Evolutionary conservation across 2,888 invertebrate species (phyloP).

Genomic region (Phortica magna): DNA sequence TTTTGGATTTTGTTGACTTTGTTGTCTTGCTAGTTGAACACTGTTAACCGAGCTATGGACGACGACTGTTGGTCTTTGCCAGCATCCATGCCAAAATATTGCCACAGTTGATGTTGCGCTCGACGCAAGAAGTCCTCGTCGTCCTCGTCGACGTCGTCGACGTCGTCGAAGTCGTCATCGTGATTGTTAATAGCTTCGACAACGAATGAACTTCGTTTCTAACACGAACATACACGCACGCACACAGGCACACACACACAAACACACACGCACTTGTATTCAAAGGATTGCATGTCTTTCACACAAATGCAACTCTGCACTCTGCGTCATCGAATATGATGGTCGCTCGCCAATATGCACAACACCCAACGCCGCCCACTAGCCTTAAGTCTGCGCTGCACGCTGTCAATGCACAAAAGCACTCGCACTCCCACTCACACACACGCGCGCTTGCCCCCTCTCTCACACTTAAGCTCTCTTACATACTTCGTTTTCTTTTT

Average conservation of each 20-base stretch:
- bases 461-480: too few relatives aligned
- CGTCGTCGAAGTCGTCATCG: background rate
- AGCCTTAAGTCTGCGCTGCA: too few relatives aligned
- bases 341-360: too few relatives aligned
- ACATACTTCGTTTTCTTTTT: too few relatives aligned
- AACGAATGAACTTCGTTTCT: background rate
- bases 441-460: too few relatives aligned
- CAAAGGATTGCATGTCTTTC: too few relatives aligned
- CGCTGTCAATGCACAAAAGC: too few relatives aligned
- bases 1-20: background rate
- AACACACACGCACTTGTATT: background rate
- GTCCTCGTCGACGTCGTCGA: background rate
- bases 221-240: too few relatives aligned
- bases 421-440: too few relatives aligned
- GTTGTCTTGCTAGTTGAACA: background rate
- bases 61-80: background rate
- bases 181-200: background rate
- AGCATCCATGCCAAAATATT: background rate
- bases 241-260: background rate
- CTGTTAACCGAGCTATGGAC: background rate
- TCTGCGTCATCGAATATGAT: too few relatives aligned
- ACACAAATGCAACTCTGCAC: too few relatives aligned
- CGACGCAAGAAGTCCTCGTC: background rate
- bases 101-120: background rate
- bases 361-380: too few relatives aligned